phyloP scores from a whole-genome alignment of 2,797 vertebrate genomes.

The Acanthiza pusilla region DNA sequence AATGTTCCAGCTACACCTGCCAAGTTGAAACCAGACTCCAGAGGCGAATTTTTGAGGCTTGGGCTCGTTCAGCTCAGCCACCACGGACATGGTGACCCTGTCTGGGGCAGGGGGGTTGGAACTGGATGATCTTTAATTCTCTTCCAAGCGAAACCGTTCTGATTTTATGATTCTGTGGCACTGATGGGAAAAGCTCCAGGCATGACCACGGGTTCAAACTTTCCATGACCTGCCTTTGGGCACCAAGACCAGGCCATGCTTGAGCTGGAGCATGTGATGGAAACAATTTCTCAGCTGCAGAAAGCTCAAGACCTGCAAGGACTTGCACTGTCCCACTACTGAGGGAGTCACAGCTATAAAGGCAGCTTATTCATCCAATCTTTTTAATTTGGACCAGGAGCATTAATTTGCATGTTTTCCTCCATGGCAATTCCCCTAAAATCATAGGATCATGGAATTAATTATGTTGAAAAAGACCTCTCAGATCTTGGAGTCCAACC shows the following conservation, averaged over 20 bases:
- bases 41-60: neutral
- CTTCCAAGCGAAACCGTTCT: neutral
- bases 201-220: fast-evolving
- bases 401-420: neutral
- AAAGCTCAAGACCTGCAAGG: neutral
- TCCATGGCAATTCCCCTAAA: neutral
- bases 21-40: neutral
- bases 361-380: neutral
- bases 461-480: neutral
- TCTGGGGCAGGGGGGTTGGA: neutral
- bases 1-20: neutral
- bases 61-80: neutral
- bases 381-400: neutral
- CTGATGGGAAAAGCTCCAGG: neutral
- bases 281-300: neutral
- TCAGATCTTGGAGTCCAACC: neutral
- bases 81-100: fast-evolving
- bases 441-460: neutral
- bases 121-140: neutral
- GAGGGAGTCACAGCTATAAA: neutral
- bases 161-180: neutral
- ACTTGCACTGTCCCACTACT: neutral
- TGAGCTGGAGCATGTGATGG: fast-evolving
- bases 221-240: neutral
- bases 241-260: neutral